A percentile compares a stretch with the other conserved stretches of the same genome.
These are phyloP conservation scores for Mus spretus DNA, from an alignment of 2,797 vertebrate genomes.

Conservation along the genomic window DNA sequence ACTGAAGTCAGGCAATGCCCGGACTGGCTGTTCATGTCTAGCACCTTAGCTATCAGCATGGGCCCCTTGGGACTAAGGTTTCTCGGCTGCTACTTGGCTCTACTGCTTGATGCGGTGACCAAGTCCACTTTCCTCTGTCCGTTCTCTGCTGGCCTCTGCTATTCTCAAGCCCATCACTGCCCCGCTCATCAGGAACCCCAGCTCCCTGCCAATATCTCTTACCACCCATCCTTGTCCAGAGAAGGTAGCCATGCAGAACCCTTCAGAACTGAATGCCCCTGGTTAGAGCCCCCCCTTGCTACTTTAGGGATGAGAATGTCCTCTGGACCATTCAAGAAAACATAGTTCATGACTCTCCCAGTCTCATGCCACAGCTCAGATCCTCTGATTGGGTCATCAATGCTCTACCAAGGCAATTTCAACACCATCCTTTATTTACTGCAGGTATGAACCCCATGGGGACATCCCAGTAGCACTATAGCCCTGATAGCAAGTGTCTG, in stretches of 20 bases:
- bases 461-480: neutral
- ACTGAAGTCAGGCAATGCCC: neutral
- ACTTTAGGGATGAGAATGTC: neutral
- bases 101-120: neutral
- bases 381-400: neutral
- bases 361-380: neutral
- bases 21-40: neutral
- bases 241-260: neutral
- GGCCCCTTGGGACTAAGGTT: neutral
- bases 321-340: slow-evolving; percentile 10
- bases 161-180: neutral
- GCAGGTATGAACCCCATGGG: neutral
- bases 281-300: neutral
- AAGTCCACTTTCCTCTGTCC: neutral
- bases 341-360: neutral
- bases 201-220: neutral
- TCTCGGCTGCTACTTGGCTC: neutral
- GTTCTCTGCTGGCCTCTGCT: neutral
- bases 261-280: neutral
- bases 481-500: neutral
- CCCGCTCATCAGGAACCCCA: neutral
- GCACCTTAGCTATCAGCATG: neutral
- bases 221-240: neutral
- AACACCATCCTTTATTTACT: neutral
- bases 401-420: neutral